Conservation (phyloP, 1,140 invertebrate genomes). For the Chlorops oryzae region DNA sequence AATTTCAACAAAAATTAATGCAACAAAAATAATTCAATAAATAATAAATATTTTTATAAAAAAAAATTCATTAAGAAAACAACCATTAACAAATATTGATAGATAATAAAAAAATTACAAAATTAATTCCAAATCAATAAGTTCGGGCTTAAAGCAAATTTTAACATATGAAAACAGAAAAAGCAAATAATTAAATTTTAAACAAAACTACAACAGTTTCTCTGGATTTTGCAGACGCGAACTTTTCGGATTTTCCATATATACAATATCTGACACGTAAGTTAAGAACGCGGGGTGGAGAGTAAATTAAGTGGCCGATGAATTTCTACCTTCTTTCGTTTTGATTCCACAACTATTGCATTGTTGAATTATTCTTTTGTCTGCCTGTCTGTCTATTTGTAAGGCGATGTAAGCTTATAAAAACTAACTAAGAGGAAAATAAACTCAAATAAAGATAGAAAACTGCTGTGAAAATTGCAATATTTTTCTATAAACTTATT, state of each 20-base stretch:
- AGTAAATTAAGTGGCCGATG: too few relatives aligned
- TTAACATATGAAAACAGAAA: too few relatives aligned
- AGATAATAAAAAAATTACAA: too few relatives aligned
- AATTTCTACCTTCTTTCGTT: not conserved
- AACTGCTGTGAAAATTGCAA: too few relatives aligned
- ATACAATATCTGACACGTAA: constrained; percentile 64
- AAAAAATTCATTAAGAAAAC: not conserved
- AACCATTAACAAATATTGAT: not conserved
- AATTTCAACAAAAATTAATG: not conserved
- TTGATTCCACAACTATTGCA: not conserved
- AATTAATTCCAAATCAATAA: too few relatives aligned
- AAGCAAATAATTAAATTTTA: constrained; percentile 1
- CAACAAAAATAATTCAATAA: not conserved
- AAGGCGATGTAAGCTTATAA: too few relatives aligned
- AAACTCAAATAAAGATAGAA: too few relatives aligned
- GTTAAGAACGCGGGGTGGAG: constrained; percentile 31
- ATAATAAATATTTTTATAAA: too few relatives aligned
- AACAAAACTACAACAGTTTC: constrained; percentile 10
- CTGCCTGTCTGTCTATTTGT: too few relatives aligned
- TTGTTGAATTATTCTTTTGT: not conserved
- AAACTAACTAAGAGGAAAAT: too few relatives aligned
- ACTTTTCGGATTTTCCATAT: constrained; percentile 61
- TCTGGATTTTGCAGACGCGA: constrained; percentile 53
- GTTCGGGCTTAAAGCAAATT: too few relatives aligned
- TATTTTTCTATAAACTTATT: too few relatives aligned